Base-by-base conservation (phyloP, 1,140 invertebrate genomes). In the Pinna nobilis region DNA sequence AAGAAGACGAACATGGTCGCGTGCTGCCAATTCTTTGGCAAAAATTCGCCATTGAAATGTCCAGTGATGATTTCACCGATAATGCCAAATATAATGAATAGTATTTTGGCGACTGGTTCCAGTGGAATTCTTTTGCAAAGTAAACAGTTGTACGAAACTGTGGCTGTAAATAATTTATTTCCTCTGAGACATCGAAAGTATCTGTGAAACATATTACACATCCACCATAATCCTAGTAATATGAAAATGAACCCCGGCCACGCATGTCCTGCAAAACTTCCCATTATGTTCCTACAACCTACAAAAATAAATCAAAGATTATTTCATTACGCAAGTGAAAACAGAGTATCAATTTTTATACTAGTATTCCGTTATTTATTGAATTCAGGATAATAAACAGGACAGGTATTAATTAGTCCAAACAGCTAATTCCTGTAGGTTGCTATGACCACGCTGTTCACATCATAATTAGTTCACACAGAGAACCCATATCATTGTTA, bases 1-100 rank as follows among this genome's bases (percentile, higher is more conserved):
- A 91, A 91, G 77, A 90, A 89, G 74, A 88, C 86, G 79, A 87
- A 91, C 90, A 91, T 91, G 13, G 90, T 90, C 15, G 90, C 87
- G 74, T 91, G 91, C 67, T 91, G 91, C 30, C 78, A 84, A 70
- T 91, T 91, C 32, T 83, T 86, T 3, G 69, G 50, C 2, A 30
- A 47, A 25, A 74, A 69, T 37, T 61, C 32, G 9, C 60, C 44
- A 32, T 63, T 59, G 20, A 50, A 20, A 35, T 44, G 60, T 57
- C 76, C 74, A 44, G 65, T 63, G 32, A 49, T 51, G 9, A 74
- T 64, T 57, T 78, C 76, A 6, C 67, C 39, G 18, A 25, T 30
- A 5, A 76, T 33, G 30, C 69, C 79, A 47, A 76, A 41, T 4
- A 37, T 15, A 4, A 35, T 51, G 9, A 80, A 33, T 13, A 69